These are phyloP conservation scores for Archocentrus centrarchus DNA, from an alignment of 2,113 vertebrate species.

Conservation along the genomic window DNA sequence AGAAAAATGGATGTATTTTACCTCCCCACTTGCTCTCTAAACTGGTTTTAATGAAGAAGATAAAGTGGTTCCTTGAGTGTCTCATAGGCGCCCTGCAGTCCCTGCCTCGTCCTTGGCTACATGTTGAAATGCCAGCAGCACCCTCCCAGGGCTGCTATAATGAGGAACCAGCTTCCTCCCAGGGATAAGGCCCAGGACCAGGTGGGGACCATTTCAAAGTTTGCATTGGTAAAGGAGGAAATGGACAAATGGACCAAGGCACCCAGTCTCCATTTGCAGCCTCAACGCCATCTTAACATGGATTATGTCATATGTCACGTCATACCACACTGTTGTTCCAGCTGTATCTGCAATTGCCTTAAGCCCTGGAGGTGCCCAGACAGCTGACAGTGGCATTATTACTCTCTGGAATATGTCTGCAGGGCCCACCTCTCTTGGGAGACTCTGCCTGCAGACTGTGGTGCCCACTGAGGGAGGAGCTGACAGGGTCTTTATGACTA, in stretches of 20 bases:
- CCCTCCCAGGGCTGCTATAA: slow-evolving; percentile 88
- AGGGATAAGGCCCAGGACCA: slow-evolving; percentile 54
- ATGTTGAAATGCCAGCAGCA: slow-evolving; percentile 79
- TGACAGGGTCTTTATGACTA: slow-evolving; percentile 77
- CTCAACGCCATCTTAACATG: slow-evolving; percentile 51
- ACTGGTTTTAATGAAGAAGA: slow-evolving; percentile 98
- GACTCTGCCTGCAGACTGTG: slow-evolving; percentile 51
- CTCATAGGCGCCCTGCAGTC: slow-evolving; percentile 89
- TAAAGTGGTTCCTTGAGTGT: slow-evolving; percentile 90
- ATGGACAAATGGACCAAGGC: slow-evolving; percentile 24
- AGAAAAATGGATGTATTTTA: slow-evolving; percentile 92
- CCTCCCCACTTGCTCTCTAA: slow-evolving; percentile 79
- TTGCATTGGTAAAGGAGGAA: slow-evolving; percentile 38
- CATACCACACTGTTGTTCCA: slow-evolving; percentile 44
- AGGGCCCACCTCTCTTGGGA: slow-evolving; percentile 62
- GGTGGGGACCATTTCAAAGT: slow-evolving; percentile 79
- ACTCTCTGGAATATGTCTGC: slow-evolving; percentile 62
- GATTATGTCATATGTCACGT: slow-evolving; percentile 73
- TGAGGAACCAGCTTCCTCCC: slow-evolving; percentile 89
- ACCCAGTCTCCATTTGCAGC: slow-evolving; percentile 43
- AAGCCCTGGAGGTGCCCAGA: slow-evolving; percentile 61
- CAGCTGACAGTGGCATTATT: slow-evolving; percentile 74
- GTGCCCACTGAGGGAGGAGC: slow-evolving; percentile 65
- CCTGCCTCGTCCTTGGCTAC: slow-evolving; percentile 41
- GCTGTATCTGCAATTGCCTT: slow-evolving; percentile 39